Evolutionary conservation across 2,113 vertebrate genomes (phyloP).

Genomic region (Psammodynastes pulverulentus): DNA sequence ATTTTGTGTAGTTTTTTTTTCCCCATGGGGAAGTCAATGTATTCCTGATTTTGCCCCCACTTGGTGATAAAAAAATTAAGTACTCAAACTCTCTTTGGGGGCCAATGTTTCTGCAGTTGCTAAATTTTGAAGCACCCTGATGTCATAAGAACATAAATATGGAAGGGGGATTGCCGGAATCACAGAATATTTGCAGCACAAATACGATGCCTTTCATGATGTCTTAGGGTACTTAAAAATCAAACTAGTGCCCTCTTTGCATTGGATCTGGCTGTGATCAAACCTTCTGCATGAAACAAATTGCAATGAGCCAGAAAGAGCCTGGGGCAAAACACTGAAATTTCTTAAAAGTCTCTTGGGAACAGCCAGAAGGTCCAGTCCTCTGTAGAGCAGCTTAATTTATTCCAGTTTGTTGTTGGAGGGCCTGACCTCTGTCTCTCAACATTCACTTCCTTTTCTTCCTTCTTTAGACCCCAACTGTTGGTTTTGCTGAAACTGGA

Average conservation of each 20-base stretch:
- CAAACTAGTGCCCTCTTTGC: fast-evolving
- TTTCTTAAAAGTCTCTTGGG: background rate
- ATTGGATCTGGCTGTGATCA: background rate
- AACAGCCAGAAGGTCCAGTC: constrained; percentile 1
- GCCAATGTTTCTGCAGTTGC: background rate
- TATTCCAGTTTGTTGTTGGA: background rate
- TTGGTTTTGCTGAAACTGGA: constrained; percentile 93
- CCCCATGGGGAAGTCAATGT: background rate
- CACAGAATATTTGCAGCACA: background rate
- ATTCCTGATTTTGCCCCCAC: background rate
- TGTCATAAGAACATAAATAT: background rate
- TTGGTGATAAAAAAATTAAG: background rate
- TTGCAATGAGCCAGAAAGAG: background rate
- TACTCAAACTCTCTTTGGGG: background rate
- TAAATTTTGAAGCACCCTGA: background rate
- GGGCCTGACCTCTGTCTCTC: background rate
- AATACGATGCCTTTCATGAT: background rate
- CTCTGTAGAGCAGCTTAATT: background rate
- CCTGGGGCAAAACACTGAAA: background rate
- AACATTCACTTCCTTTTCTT: background rate
- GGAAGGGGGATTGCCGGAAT: background rate
- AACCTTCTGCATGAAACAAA: background rate
- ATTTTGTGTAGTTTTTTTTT: background rate
- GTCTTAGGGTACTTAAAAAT: background rate
- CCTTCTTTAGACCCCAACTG: constrained; percentile 83